phyloP scores from a whole-genome alignment of 2,888 invertebrate genomes.

The Drosophila greeni region DNA sequence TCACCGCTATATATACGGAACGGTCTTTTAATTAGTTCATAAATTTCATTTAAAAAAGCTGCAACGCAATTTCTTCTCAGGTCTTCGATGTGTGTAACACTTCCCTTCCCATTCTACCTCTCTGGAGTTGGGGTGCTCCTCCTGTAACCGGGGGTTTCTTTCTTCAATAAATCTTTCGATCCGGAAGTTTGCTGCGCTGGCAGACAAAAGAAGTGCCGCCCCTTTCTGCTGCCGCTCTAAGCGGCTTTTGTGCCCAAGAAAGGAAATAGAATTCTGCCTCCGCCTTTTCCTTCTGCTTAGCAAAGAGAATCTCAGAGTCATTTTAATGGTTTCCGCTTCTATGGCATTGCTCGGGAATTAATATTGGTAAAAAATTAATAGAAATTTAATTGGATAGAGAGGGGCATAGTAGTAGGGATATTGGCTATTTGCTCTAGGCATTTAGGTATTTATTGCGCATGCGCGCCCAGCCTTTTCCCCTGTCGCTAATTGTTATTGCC shows the following conservation, averaged over 20 bases:
- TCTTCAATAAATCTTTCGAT: slow-evolving; percentile 51
- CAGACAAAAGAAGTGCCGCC: slow-evolving; percentile 47
- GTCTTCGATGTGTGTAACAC: slow-evolving; percentile 4
- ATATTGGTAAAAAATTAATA: slow-evolving; percentile 48
- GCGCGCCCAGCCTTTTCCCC: slow-evolving; percentile 29
- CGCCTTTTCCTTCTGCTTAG: slow-evolving; percentile 28
- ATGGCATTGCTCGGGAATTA: slow-evolving; percentile 51
- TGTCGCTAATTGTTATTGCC: slow-evolving; percentile 33
- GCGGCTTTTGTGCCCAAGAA: slow-evolving; percentile 69
- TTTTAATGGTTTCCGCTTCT: slow-evolving; percentile 72
- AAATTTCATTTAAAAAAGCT: slow-evolving; percentile 35
- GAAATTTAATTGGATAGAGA: slow-evolving; percentile 64
- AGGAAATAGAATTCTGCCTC: slow-evolving; percentile 63
- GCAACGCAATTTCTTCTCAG: slow-evolving; percentile 35
- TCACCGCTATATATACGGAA: slow-evolving; percentile 32
- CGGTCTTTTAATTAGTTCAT: slow-evolving; percentile 54
- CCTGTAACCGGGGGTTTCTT: slow-evolving; percentile 7
- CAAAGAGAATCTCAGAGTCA: slow-evolving; percentile 49
- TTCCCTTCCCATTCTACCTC: slow-evolving; percentile 7
- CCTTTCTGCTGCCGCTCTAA: slow-evolving; percentile 40
- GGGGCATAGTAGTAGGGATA: slow-evolving; percentile 11
- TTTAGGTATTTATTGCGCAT: slow-evolving; percentile 65
- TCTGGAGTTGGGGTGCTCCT: slow-evolving; percentile 2
- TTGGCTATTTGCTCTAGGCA: slow-evolving; percentile 28
- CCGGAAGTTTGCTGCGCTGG: slow-evolving; percentile 61